These are phyloP conservation scores for Python bivittatus DNA, from an alignment of 2,113 vertebrate species.

Conservation along the genomic window DNA sequence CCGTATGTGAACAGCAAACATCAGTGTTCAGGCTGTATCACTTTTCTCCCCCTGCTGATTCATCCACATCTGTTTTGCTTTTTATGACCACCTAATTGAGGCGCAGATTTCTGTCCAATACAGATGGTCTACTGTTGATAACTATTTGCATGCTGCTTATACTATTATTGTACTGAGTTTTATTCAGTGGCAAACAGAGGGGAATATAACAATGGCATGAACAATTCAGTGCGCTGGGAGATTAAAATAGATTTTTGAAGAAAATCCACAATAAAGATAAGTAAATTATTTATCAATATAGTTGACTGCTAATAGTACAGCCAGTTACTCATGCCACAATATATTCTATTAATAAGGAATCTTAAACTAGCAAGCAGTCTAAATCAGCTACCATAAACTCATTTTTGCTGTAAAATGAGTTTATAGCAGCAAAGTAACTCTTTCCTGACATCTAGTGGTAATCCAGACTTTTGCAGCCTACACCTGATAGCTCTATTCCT, in stretches of 20 bases:
- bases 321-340: constrained; percentile 53
- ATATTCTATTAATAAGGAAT: constrained; percentile 40
- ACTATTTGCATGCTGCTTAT: constrained; percentile 75
- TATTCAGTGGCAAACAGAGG: constrained; percentile 79
- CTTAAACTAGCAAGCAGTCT: constrained; percentile 42
- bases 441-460: background rate
- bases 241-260: constrained; percentile 70
- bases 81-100: constrained; percentile 81
- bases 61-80: constrained; percentile 74
- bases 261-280: constrained; percentile 65
- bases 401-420: constrained; percentile 39
- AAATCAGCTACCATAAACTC: constrained; percentile 44
- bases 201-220: constrained; percentile 73
- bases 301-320: constrained; percentile 58
- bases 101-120: constrained; percentile 84
- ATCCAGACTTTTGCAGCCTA: background rate
- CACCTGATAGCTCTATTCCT: background rate
- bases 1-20: constrained; percentile 83
- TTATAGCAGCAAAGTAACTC: constrained; percentile 5
- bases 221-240: constrained; percentile 70
- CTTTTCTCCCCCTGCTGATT: constrained; percentile 73
- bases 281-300: constrained; percentile 70
- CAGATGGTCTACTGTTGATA: constrained; percentile 76
- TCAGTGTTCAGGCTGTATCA: constrained; percentile 77
- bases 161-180: constrained; percentile 79